phyloP scores from a whole-genome alignment of 92 coral and sea anemone species.

The Ricordea florida region DNA sequence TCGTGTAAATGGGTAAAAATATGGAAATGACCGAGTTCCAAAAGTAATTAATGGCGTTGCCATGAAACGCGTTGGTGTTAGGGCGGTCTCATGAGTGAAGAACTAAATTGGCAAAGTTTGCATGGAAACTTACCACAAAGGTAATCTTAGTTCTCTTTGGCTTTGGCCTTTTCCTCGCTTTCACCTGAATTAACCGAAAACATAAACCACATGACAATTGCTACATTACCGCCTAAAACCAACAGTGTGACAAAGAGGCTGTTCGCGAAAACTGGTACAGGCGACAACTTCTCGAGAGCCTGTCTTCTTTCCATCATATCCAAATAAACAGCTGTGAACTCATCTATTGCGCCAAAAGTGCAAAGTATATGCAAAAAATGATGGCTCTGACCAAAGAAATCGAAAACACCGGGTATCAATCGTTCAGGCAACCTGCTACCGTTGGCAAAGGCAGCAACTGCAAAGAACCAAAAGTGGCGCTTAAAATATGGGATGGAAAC shows the following conservation, averaged over 20 bases:
- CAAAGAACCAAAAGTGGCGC: slow-evolving; percentile 79
- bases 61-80: too few species aligned
- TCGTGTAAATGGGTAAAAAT: too few species aligned
- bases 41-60: too few species aligned
- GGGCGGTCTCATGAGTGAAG: too few species aligned
- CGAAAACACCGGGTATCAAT: slow-evolving; percentile 84
- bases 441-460: slow-evolving; percentile 87
- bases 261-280: slow-evolving; percentile 70
- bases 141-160: slow-evolving; percentile 14
- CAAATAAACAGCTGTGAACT: slow-evolving; percentile 67
- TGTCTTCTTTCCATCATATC: slow-evolving; percentile 82
- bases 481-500: slow-evolving; percentile 74
- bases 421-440: slow-evolving; percentile 85
- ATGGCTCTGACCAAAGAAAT: slow-evolving; percentile 91
- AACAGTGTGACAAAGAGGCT: slow-evolving; percentile 68
- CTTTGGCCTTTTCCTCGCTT: background rate
- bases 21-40: too few species aligned
- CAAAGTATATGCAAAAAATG: slow-evolving; percentile 94
- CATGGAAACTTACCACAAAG: too few species aligned
- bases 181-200: slow-evolving; percentile 56
- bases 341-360: slow-evolving; percentile 83
- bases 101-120: too few species aligned
- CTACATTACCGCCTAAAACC: slow-evolving; percentile 67
- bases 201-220: slow-evolving; percentile 82
- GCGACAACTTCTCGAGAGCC: slow-evolving; percentile 21